phyloP scores from a whole-genome alignment of 2,888 invertebrate genomes.

The Sphaerophoria rueppellii region DNA sequence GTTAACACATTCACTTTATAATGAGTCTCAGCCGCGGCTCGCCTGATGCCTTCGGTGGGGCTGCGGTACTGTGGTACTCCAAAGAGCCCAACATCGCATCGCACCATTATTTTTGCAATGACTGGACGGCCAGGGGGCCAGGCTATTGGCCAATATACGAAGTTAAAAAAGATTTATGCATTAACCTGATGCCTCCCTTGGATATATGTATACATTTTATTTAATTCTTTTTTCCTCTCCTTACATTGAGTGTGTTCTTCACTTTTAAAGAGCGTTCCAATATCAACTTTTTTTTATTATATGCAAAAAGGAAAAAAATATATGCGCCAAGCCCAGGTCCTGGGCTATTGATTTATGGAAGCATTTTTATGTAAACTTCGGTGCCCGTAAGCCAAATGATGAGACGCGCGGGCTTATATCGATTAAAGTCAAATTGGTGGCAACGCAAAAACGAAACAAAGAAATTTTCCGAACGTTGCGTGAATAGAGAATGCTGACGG shows the following conservation, averaged over 20 bases:
- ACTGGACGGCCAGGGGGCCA: neutral
- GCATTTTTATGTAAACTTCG: conserved; percentile 69
- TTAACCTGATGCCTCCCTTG: conserved; percentile 45
- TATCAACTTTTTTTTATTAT: conserved; percentile 15
- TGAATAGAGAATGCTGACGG: conserved; percentile 47
- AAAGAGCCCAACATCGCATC: conserved; percentile 13
- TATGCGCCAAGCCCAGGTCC: conserved; percentile 12
- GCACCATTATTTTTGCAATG: neutral
- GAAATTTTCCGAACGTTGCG: conserved; percentile 23
- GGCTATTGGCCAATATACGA: conserved; percentile 46
- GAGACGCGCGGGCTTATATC: conserved; percentile 67
- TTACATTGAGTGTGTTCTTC: neutral
- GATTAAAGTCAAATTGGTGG: conserved; percentile 71
- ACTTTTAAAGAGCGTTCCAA: conserved; percentile 16
- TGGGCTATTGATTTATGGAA: conserved; percentile 68
- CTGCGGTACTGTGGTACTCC: conserved; percentile 25
- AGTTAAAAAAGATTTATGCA: conserved; percentile 54
- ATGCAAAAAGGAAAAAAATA: neutral
- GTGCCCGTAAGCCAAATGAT: conserved; percentile 67
- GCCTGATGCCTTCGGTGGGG: too few relatives aligned
- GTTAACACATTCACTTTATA: conserved; percentile 62
- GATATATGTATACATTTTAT: conserved; percentile 9
- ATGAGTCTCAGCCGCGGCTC: conserved; percentile 26
- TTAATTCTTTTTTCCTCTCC: neutral
- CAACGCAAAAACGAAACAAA: conserved; percentile 26